Percentiles rank a stretch among this genome's conserved stretches.
Conservation (phyloP, 2,888 invertebrate genomes). For the Pseudanteris insignis region DNA sequence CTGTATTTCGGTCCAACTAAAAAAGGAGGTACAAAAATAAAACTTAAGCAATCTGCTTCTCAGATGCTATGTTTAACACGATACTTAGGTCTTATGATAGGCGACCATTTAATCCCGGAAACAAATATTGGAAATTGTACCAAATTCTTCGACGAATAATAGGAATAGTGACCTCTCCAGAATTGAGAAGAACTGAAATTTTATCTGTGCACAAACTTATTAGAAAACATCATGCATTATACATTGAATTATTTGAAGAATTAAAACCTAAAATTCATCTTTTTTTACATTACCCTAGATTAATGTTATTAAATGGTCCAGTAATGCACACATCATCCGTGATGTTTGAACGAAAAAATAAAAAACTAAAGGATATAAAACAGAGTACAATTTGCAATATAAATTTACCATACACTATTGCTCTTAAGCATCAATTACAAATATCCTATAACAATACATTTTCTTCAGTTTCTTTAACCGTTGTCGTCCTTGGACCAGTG, state of each 20-base stretch:
- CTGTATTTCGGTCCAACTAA: conserved; percentile 7
- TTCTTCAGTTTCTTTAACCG: not conserved
- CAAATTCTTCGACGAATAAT: conserved; percentile 2
- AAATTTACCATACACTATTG: conserved; percentile 5
- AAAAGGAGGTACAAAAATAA: conserved; percentile 23
- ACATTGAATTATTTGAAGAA: not conserved
- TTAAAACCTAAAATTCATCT: conserved; percentile 26
- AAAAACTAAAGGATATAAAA: conserved; percentile 13
- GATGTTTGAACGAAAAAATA: conserved; percentile 25
- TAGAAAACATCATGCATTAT: conserved; percentile 14
- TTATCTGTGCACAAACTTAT: not conserved
- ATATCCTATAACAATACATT: not conserved
- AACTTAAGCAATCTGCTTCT: conserved; percentile 21
- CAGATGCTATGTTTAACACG: conserved; percentile 12
- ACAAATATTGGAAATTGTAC: conserved; percentile 9
- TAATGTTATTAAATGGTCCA: conserved; percentile 21
- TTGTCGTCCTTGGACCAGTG: not conserved
- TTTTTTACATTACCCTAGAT: conserved; percentile 17
- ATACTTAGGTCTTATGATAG: conserved; percentile 4
- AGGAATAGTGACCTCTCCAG: conserved; percentile 4
- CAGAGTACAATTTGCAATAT: conserved; percentile 13
- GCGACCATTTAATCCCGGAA: conserved; percentile 1
- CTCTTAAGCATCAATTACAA: conserved; percentile 19
- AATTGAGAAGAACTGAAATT: not conserved
- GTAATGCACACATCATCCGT: conserved; percentile 20